Evolutionary conservation across 2,797 vertebrate genomes (phyloP), one percentile per base, ranked within the genome.

Genomic region (Iguana delicatissima): DNA sequence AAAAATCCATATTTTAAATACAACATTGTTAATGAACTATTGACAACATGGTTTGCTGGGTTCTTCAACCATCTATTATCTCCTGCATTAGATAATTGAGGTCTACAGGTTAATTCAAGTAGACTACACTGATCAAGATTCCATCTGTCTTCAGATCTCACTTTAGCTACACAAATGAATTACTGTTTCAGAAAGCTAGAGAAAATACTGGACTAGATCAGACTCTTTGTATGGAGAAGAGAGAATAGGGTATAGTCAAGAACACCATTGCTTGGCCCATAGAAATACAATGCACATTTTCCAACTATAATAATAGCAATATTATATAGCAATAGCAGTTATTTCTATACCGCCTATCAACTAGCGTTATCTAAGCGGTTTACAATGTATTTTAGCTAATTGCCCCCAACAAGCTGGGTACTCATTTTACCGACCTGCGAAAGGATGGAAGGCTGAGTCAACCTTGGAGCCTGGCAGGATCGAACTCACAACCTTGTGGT

Each of bases 31-130:
- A 67, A 87, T 85, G n/a, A 81, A 55, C 35, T 22, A 74, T 38
- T 87, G 82, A 72, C 55, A 74, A 67, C 20, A 59, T 29, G 9
- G 20, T 81, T 90, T 84, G 80, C 67, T 76, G 18, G 72, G 46
- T 85, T 38, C 20, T n/a, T 90, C 91, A 92, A 32, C n/a, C 64
- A 32, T 74, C 52, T 55, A 73, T 81, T 92, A 80, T 80, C 76
- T 80, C 9, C 32, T 88, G 69, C 52, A 55, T 84, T 81, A 85
- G 57, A 92, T 57, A 84, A 86, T 86, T 92, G 79, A 82, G 87
- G 57, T 82, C 87, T 86, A 86, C 42, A 62, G 76, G 57, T 85
- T 92, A 88, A 90, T 72, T 84, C 42, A 76, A 88, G 67, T n/a
- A 85, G 80, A 80, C 81, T 67, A 42, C 52, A 46, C 3, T 42